A percentile compares a stretch with the other conserved stretches of the same genome.
Evolutionary conservation across 2,113 vertebrate species (phyloP).

Genomic region (Poeciliopsis turrubarensis): DNA sequence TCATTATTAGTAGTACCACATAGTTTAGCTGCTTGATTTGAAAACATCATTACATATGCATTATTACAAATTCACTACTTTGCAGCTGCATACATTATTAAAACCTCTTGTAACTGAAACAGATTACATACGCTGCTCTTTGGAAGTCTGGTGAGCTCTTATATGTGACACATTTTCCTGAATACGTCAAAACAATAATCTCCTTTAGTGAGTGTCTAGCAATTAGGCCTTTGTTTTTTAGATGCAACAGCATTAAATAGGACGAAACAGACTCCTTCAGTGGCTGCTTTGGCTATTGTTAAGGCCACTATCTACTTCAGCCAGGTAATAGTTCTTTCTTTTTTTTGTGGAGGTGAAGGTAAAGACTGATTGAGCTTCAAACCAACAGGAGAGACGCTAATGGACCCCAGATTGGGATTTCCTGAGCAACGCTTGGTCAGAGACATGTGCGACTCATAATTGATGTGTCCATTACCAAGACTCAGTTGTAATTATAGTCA

Average conservation of each 20-base stretch:
- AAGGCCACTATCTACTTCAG: slow-evolving; percentile 65
- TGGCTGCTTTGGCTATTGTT: slow-evolving; percentile 60
- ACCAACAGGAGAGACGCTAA: slow-evolving; percentile 89
- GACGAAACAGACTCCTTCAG: slow-evolving; percentile 37
- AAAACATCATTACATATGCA: neutral
- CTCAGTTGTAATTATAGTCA: slow-evolving; percentile 99
- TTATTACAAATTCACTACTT: neutral
- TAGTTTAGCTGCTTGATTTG: neutral
- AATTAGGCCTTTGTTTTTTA: slow-evolving; percentile 44
- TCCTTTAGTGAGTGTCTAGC: slow-evolving; percentile 12
- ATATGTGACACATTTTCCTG: neutral
- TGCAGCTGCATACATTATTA: neutral
- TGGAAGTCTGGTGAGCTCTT: neutral
- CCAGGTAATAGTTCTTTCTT: slow-evolving; percentile 69
- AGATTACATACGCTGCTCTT: neutral
- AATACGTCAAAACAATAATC: slow-evolving; percentile 1
- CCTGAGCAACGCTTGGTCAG: slow-evolving; percentile 97
- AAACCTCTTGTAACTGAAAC: neutral
- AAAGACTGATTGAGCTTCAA: slow-evolving; percentile 78
- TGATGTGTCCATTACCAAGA: slow-evolving; percentile 99
- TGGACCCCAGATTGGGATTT: slow-evolving; percentile 97
- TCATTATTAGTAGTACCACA: neutral
- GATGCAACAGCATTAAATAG: slow-evolving; percentile 2
- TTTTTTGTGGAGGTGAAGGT: slow-evolving; percentile 70
- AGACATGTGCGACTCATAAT: slow-evolving; percentile 97